These are phyloP conservation scores for Nycticebus coucang DNA, from an alignment of 2,113 vertebrate species.

Conservation along the genomic window DNA sequence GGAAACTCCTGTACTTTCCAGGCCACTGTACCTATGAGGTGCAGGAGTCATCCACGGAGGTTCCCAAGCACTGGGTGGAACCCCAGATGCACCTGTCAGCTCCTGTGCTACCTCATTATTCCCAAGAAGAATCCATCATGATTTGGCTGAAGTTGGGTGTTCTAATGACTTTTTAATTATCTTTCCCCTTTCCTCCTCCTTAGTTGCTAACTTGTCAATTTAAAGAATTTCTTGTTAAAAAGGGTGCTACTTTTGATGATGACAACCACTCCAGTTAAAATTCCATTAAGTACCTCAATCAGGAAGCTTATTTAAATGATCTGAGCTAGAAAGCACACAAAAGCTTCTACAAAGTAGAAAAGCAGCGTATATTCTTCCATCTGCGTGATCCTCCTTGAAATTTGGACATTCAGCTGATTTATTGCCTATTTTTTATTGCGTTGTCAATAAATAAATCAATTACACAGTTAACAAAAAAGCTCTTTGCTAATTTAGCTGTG, in stretches of 20 bases:
- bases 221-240: slow-evolving; percentile 62
- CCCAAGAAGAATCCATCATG: neutral
- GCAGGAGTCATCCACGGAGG: neutral
- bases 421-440: neutral
- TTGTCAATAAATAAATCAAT: slow-evolving; percentile 19
- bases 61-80: neutral
- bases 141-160: slow-evolving; percentile 58
- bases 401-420: neutral
- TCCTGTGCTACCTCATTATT: neutral
- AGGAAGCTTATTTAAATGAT: slow-evolving; percentile 50
- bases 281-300: slow-evolving; percentile 19
- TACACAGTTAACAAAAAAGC: neutral
- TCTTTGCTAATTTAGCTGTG: neutral
- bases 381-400: neutral
- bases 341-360: neutral
- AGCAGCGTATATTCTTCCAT: neutral
- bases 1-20: neutral
- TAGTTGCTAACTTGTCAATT: slow-evolving; percentile 49
- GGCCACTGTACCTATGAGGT: neutral
- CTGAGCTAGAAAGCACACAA: neutral
- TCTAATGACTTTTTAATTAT: slow-evolving; percentile 71
- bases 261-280: slow-evolving; percentile 63
- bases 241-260: slow-evolving; percentile 38
- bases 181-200: slow-evolving; percentile 45
- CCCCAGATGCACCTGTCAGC: neutral